Evolutionary conservation across 2,888 invertebrate species (phyloP), one percentile per base, ranked within the genome.

Genomic region (Lasioglossum oenotherae): DNA sequence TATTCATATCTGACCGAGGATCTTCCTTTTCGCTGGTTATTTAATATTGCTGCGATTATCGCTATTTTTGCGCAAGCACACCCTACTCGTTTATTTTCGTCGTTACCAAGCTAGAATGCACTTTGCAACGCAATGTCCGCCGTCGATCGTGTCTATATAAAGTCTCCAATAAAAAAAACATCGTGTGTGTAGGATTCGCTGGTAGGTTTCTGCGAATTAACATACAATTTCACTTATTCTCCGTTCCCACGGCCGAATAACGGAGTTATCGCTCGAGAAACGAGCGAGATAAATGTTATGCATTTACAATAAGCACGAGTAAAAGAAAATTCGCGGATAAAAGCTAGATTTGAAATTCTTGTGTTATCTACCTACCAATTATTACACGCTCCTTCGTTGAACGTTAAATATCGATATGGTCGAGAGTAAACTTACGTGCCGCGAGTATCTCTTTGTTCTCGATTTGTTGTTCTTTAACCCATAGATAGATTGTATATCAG

Each of bases 111-210:
- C 80, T 69, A 85, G 85, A 80, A 77, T 86, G 81, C 86, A 86
- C 74, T 80, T 74, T 41, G 67, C 67, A 74, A 60, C 67, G 41
- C 79, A 46, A 71, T 64, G 38, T 72, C 69, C n/a, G 46, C 14
- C 71, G 80, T 86, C 72, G 81, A 81, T 86, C 86, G 67, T 49
- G 76, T 27, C 73, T 85, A 75, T 85, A 86, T 86, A 81, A 86
- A 86, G 86, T 73, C 53, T 46, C 71, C 53, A 75, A 72, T 46
- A 41, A 81, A 78, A 85, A 80, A 38, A 60, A 53, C 77, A 60
- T 57, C 60, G 49, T 72, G 75, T 27, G 78, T 75, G 69, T 81
- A 41, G 86, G 74, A 74, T 80, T n/a, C 71, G 80, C 60, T 76
- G 74, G 31, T 80, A 49, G 46, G 72, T 85, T 85, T 73, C 46